Evolutionary conservation across 2,888 invertebrate genomes (phyloP), one percentile per base, ranked within the genome.

Genomic region (Cheilosia variabilis): DNA sequence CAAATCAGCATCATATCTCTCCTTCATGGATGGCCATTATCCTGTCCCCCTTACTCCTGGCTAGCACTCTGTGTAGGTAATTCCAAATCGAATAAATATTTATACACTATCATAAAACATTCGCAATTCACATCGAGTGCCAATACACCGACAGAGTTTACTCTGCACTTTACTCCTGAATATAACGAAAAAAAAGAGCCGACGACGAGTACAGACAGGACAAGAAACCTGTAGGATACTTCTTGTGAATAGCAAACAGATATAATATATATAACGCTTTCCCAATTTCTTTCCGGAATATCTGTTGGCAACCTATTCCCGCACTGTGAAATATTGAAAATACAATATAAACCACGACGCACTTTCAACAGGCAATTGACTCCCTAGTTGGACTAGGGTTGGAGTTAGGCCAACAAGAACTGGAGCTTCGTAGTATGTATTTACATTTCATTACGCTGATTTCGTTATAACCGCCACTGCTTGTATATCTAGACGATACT

Each of bases 391-490:
- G 57, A 57, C 55, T 9, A 62, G 52, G 43, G 10, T 15, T 13
- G 37, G 37, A 37, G 13, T 50, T 7, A 53, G 27, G 34, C 34
- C 43, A 55, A 34, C 37, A 37, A 37, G 63, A n/a, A 22, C 37
- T 47, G 34, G 22, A 24, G 60, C 17, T 69, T 24, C 62, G 7
- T 47, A 75, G 62, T 13, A 37, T 37, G 37, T 72, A 79, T 79
- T 79, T 79, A 79, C 72, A 79, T 79, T 79, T 79, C 72, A 79
- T 79, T 79, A 79, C 71, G 50, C 63, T 79, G 71, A 79, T 72
- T 79, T 72, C 65, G 47, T 79, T 72, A 72, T 79, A 79, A 65
- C 65, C 62, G 45, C 55, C 45, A 58, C 53, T 34, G 37, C 37
- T 37, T 37, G 37, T 13, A 13, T 37, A 37, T 37, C 34, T 37